phyloP scores from a whole-genome alignment of 2,888 invertebrate genomes.

The Gandaritis pyraliata region DNA sequence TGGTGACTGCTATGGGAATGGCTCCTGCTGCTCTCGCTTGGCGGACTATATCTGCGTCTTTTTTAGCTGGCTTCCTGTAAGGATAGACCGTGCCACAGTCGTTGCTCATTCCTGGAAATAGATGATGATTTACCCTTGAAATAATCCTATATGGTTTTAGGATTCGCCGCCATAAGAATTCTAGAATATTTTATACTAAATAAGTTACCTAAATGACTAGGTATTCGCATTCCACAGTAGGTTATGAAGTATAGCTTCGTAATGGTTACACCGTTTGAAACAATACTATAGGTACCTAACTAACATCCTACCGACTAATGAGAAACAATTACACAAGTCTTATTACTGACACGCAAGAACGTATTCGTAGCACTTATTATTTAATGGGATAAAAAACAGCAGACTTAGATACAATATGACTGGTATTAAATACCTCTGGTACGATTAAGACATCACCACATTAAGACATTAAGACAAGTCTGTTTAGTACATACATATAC shows the following conservation, averaged over 20 bases:
- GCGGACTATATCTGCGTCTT: slow-evolving; percentile 90
- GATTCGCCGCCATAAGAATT: no score
- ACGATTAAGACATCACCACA: no score
- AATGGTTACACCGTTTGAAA: not conserved
- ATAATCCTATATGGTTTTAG: not conserved
- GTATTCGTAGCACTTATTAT: no score
- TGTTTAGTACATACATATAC: no score
- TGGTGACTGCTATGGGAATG: slow-evolving; percentile 93
- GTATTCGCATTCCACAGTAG: not conserved
- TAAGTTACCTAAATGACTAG: no score
- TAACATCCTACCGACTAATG: slow-evolving; percentile 24
- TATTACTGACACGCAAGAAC: slow-evolving; percentile 19
- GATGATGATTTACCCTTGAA: not conserved
- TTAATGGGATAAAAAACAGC: no score
- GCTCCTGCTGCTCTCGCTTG: slow-evolving; percentile 91
- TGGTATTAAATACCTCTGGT: no score
- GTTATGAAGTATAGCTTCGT: not conserved
- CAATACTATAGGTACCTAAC: not conserved
- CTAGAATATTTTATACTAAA: no score
- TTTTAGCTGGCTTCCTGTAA: slow-evolving; percentile 85
- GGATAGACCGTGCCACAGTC: slow-evolving; percentile 88
- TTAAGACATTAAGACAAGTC: no score
- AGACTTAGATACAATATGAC: no score
- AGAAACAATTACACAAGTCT: slow-evolving; percentile 13
- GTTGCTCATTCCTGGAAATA: slow-evolving; percentile 87